Evolutionary conservation across 2,797 vertebrate genomes (phyloP), one percentile per base, ranked within the genome.

Genomic region (Ficedula albicollis): DNA sequence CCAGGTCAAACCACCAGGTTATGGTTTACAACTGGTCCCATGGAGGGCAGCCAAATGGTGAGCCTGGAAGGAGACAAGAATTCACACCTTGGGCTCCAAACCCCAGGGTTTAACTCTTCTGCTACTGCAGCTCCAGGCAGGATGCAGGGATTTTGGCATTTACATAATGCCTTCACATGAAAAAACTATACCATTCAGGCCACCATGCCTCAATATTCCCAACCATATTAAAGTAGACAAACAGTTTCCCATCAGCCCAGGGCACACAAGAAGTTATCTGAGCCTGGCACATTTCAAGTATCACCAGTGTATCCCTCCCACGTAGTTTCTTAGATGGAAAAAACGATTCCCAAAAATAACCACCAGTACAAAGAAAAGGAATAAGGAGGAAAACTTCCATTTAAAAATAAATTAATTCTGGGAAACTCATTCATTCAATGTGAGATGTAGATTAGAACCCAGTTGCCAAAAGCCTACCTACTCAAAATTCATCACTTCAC

Each of bases 401-500:
- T 87, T 58, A 87, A 94, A 88, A 88, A 86, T 2, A 84, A 95
- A 88, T 64, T 3, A 86, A 87, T 84, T 90, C 78, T 69, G 59
- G 67, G 60, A 94, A 89, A 80, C 22, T 78, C 77, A 80, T 85
- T 93, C 90, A 91, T 73, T 93, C 77, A 52, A 7, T 51, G 80
- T 44, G 59, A 91, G 56, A 81, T 79, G 80, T 5, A 91, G 67
- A 93, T 91, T 74, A 91, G 64, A 91, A 85, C 52, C 63, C 87
- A 84, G 77, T 79, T 78, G 91, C 87, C 83, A 70, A 90, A 96
- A 90, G 46, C 89, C 72, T 60, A 89, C 75, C 90, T 90, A 77
- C 77, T 93, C 90, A 96, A 93, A 95, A 96, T 90, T 86, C 95
- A 90, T 64, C 39, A 48, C 74, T 93, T 82, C 74, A 64, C 54